These are phyloP conservation scores for Homarus americanus DNA, from an alignment of 1,140 invertebrate species.

Conservation along the genomic window DNA sequence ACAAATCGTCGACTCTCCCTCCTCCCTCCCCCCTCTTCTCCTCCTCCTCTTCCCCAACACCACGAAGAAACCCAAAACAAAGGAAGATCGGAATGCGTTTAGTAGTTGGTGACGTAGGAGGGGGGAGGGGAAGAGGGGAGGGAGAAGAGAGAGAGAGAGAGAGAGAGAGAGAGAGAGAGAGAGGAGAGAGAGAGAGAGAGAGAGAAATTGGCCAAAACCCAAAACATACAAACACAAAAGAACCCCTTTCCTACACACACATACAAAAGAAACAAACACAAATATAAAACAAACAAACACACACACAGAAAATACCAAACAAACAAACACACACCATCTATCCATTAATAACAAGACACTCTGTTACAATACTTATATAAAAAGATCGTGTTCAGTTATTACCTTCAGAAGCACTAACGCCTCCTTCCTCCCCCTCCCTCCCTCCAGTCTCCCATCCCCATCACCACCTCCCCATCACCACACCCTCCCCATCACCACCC, in stretches of 20 bases:
- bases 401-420: no score
- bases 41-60: no score
- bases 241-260: neutral
- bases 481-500: no score
- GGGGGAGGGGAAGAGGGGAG: conserved; percentile 8
- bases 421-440: no score
- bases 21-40: no score
- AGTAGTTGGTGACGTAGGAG: neutral
- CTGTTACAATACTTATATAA: no score
- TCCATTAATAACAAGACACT: no score
- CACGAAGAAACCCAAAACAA: conserved; percentile 57
- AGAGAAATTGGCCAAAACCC: neutral
- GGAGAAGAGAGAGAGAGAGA: conserved; percentile 27
- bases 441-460: no score
- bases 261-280: conserved; percentile 14
- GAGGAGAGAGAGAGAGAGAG: neutral
- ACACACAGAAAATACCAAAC: conserved; percentile 8
- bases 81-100: conserved; percentile 38
- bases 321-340: no score
- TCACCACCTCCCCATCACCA: no score
- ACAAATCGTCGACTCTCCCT: conserved; percentile 18
- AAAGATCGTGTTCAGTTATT: no score
- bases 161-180: neutral
- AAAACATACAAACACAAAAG: neutral
- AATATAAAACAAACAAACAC: neutral